Evolutionary conservation across 2,113 vertebrate genomes (phyloP), one percentile per base, ranked within the genome.

Genomic region (Labrus mixtus): DNA sequence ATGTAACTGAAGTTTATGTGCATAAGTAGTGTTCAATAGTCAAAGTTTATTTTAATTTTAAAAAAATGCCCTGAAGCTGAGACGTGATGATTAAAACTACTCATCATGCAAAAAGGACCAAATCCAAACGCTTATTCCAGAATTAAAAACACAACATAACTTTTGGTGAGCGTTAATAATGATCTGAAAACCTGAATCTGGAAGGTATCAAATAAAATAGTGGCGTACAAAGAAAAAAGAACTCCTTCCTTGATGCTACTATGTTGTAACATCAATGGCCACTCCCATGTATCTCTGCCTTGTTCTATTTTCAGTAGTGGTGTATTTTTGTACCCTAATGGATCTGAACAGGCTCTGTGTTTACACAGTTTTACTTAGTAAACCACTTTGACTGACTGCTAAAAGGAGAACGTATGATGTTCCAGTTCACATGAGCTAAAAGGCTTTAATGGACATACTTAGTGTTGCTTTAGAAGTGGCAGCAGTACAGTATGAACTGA

Each of bases 271-370:
- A 10, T 16, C 29, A 5, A 23, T 19, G 58, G n/a, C 7, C 61
- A 37, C 55, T 62, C 39, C 68, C 25, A 19, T 22, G 20, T 39
- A n/a, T 43, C 19, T 57, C 43, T 73, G 45, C 50, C 65, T 37
- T 56, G 63, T n/a, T 54, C 77, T 84, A 73, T 87, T 87, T 81
- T 81, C 22, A 62, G 59, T 65, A 66, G 37, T 50, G 45, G 1
- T 29, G 72, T 79, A 70, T 84, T 88, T 69, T 75, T 13, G 56
- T 63, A 39, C 20, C 70, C 85, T 91, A 93, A 93, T 93, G 91
- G 91, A 88, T 90, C 68, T 89, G 85, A 87, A 85, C 88, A 87
- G 83, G 78, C 41, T 63, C 67, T 54, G 48, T 66, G 55, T 73
- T 70, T 78, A 72, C 60, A 73, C 25, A 55, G 15, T 20, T 60